These are phyloP conservation scores for Cataglyphis cursor DNA, from an alignment of 2,888 invertebrate species.

Conservation along the genomic window DNA sequence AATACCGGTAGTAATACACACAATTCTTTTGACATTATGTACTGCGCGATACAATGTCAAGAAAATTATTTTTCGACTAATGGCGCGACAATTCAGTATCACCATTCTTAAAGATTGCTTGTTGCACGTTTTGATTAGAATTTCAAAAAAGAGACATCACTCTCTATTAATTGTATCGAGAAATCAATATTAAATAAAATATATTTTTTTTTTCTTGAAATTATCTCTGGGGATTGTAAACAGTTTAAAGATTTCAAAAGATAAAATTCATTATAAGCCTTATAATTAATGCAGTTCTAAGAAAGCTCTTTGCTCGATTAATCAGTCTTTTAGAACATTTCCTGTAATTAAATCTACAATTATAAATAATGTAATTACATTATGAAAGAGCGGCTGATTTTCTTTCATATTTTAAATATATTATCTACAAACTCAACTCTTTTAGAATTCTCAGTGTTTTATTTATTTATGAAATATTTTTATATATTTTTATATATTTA, in stretches of 20 bases:
- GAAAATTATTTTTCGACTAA: conserved; percentile 33
- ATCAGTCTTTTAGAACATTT: neutral
- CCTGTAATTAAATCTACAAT: conserved; percentile 12
- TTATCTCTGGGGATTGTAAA: neutral
- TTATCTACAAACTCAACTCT: neutral
- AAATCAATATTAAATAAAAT: neutral
- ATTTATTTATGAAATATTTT: no score
- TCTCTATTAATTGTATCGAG: neutral
- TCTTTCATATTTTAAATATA: conserved; percentile 13
- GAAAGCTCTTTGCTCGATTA: neutral
- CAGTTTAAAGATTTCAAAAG: neutral
- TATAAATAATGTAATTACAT: neutral
- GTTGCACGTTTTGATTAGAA: neutral
- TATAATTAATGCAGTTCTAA: neutral
- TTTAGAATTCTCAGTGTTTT: neutral
- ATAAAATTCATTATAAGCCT: neutral
- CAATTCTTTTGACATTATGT: conserved; percentile 36
- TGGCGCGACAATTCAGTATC: neutral
- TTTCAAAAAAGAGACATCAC: neutral
- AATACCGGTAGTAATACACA: conserved; percentile 22
- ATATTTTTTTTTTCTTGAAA: no score
- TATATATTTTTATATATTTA: neutral
- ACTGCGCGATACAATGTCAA: conserved; percentile 15
- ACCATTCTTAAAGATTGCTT: neutral
- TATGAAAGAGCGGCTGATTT: neutral